Percentiles rank a stretch among this genome's conserved stretches.
Evolutionary conservation across 2,888 invertebrate species (phyloP).

Genomic region (Mythimna ferrago): DNA sequence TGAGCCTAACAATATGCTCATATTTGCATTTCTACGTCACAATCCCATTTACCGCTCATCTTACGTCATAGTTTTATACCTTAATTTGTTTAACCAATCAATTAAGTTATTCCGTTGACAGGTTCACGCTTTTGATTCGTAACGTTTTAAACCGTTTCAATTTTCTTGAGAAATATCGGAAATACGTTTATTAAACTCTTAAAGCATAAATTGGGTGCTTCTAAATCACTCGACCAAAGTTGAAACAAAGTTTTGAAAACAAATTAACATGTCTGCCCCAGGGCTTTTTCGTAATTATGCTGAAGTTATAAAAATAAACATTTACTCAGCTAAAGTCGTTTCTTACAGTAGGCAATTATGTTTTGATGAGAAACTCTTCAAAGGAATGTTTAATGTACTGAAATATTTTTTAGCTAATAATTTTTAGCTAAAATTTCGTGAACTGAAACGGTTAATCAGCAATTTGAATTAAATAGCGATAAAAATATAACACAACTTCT

Average conservation of each 20-base stretch:
- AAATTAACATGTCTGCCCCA: neutral
- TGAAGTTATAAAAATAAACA: neutral
- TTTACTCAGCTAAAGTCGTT: neutral
- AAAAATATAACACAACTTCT: neutral
- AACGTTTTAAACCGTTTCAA: neutral
- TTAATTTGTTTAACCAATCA: conserved; percentile 31
- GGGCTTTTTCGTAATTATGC: neutral
- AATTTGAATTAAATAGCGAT: neutral
- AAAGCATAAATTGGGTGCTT: neutral
- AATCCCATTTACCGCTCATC: conserved; percentile 6
- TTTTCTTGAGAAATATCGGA: conserved; percentile 27
- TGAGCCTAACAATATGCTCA: neutral
- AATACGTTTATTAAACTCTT: neutral
- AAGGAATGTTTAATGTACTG: neutral
- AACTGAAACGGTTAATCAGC: conserved; percentile 2
- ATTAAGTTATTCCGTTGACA: conserved; percentile 22
- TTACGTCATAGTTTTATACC: conserved; percentile 14
- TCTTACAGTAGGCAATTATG: neutral
- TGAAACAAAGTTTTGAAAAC: neutral
- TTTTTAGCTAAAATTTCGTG: no score
- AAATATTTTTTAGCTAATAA: neutral
- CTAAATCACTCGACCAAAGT: neutral
- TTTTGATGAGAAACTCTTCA: neutral
- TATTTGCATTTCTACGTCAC: neutral
- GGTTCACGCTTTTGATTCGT: conserved; percentile 24